Evolutionary conservation across 2,888 invertebrate species (phyloP).

Genomic region (Ophion costatus): DNA sequence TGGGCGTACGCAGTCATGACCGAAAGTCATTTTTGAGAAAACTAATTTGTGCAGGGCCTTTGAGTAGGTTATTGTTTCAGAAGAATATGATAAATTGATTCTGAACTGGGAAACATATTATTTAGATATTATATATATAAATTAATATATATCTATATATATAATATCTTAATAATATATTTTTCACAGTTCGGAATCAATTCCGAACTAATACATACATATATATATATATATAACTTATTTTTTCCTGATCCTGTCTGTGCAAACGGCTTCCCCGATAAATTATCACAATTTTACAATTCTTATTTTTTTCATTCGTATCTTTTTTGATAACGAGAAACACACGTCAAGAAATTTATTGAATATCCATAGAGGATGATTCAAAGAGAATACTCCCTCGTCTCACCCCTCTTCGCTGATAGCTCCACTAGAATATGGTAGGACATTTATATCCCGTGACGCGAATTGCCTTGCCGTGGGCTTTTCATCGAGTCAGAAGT

Average conservation of each 20-base stretch:
- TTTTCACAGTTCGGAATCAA: no score
- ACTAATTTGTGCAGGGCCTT: background rate
- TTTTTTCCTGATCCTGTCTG: no score
- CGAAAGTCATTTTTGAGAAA: no score
- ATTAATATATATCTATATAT: no score
- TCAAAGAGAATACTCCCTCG: slow-evolving; percentile 34
- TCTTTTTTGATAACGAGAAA: background rate
- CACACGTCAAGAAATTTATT: background rate
- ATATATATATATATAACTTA: no score
- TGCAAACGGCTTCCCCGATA: background rate
- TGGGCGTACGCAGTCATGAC: no score
- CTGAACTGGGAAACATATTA: no score
- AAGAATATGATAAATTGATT: no score
- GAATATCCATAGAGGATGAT: slow-evolving; percentile 30
- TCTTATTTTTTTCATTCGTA: background rate
- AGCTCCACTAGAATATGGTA: slow-evolving; percentile 19
- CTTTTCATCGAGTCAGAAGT: slow-evolving; percentile 43
- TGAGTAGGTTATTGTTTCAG: no score
- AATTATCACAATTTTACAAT: background rate
- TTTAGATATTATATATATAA: no score
- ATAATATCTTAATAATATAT: no score
- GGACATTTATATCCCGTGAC: slow-evolving; percentile 38
- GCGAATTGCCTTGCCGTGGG: slow-evolving; percentile 6
- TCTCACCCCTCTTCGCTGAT: background rate
- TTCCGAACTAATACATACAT: no score